Evolutionary conservation across 2,797 vertebrate species (phyloP), one percentile per base, ranked within the genome.

Genomic region (Sebastes vulpes): DNA sequence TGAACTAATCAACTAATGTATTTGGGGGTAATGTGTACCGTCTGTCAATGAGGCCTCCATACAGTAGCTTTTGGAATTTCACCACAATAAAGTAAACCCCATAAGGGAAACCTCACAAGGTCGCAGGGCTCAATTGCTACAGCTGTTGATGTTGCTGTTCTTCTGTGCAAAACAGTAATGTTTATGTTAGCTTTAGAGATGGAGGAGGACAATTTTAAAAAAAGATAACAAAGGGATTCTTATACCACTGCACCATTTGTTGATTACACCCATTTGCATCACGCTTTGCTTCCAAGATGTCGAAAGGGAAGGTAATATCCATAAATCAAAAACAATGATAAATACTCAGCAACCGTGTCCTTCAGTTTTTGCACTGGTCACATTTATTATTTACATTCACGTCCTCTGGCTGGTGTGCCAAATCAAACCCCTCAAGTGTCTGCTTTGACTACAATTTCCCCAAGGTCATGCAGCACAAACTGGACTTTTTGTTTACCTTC

Each of bases 381-480:
- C 60, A 65, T 77, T 75, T n/a, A 74, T 77, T 16, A 65, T 79
- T 42, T 60, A 18, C 38, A 46, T 42, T 66, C 18, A 23, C 3
- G 0, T 61, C 57, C 57, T 64, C 42, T 48, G 29, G 21, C 38
- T 2, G 25, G 4, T 26, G 23, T 60, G 23, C 28, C 12, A n/a
- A 70, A 76, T 42, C 28, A 65, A 26, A 59, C 68, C 21, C 16
- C 21, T 50, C 29, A 60, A 58, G 26, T 58, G 59, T 67, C 12
- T 65, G 52, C 18, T 52, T 66, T 18, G 11, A n/a, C 50, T 64
- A n/a, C 60, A 38, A 31, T 16, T 53, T 25, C 26, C 66, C 18
- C 9, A 29, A 10, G 29, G 57, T 71, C 32, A 32, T 52, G 35
- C 50, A 26, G 28, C 32, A 28, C 23, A 68, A 65, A 74, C 18